Percentiles rank a stretch among this genome's conserved stretches.
Evolutionary conservation across 2,113 vertebrate genomes (phyloP).

Genomic region (Thymallus thymallus): DNA sequence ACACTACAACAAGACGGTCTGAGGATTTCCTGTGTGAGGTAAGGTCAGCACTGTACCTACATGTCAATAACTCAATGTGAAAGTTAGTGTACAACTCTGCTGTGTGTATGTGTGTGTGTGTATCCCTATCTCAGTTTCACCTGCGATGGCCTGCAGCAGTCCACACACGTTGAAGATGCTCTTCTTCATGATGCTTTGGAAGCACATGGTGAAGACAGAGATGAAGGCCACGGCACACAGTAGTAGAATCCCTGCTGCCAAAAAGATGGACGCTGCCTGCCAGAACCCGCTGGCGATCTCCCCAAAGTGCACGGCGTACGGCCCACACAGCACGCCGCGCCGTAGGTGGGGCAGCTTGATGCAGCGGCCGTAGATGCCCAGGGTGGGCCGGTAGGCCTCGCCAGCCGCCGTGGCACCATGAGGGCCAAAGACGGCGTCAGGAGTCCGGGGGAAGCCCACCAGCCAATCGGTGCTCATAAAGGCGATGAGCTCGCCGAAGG

Average conservation of each 20-base stretch:
- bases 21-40: background rate
- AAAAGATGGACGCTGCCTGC: constrained; percentile 95
- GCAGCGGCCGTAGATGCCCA: constrained; percentile 94
- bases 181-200: constrained; percentile 98
- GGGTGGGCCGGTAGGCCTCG: constrained; percentile 78
- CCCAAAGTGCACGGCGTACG: constrained; percentile 88
- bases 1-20: background rate
- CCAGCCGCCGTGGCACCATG: constrained; percentile 56
- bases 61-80: background rate
- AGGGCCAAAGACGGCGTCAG: constrained; percentile 61
- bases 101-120: constrained; percentile 29
- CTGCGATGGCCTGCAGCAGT: constrained; percentile 96
- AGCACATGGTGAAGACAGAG: constrained; percentile 95
- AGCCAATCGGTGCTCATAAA: constrained; percentile 98
- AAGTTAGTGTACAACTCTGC: constrained; percentile 56
- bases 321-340: constrained; percentile 86
- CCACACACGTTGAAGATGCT: constrained; percentile 99
- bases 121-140: constrained; percentile 69
- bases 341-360: constrained; percentile 79
- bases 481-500: constrained; percentile 92
- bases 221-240: constrained; percentile 91
- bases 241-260: constrained; percentile 88
- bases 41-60: background rate
- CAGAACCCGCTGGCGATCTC: constrained; percentile 99
- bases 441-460: constrained; percentile 78